phyloP scores from a whole-genome alignment of 2,113 vertebrate genomes.

The Caracal caracal region DNA sequence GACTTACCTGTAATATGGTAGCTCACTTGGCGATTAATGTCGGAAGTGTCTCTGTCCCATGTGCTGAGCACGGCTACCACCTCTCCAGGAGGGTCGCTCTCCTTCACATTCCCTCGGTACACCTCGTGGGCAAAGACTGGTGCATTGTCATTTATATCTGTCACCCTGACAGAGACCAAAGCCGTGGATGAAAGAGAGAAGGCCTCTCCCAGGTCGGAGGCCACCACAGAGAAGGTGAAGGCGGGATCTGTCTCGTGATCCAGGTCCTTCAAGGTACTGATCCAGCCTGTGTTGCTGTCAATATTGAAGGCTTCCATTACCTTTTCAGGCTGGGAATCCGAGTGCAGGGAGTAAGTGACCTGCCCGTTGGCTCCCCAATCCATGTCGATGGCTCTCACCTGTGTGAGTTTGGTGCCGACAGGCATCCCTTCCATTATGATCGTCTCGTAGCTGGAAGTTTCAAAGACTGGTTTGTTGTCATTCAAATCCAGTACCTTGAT shows the following conservation, averaged over 20 bases:
- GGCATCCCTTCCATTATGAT: slow-evolving; percentile 95
- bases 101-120: slow-evolving; percentile 93
- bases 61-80: slow-evolving; percentile 97
- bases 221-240: slow-evolving; percentile 94
- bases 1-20: slow-evolving; percentile 97
- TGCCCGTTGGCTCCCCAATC: slow-evolving; percentile 96
- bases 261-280: slow-evolving; percentile 93
- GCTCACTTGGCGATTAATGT: slow-evolving; percentile 95
- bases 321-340: slow-evolving; percentile 86
- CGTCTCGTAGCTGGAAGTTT: slow-evolving; percentile 90
- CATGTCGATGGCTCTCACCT: slow-evolving; percentile 91
- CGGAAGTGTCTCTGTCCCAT: slow-evolving; percentile 94
- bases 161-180: slow-evolving; percentile 92
- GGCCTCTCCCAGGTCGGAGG: slow-evolving; percentile 94
- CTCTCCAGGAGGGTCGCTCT: slow-evolving; percentile 95
- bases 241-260: slow-evolving; percentile 94
- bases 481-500: slow-evolving; percentile 95
- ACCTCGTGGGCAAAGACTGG: slow-evolving; percentile 92
- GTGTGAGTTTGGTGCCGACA: slow-evolving; percentile 92
- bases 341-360: slow-evolving; percentile 92
- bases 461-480: slow-evolving; percentile 96
- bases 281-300: slow-evolving; percentile 96
- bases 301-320: slow-evolving; percentile 90
- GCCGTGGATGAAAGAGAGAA: slow-evolving; percentile 92
- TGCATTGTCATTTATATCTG: slow-evolving; percentile 95